A percentile compares a stretch with the other conserved stretches of the same genome.
Evolutionary conservation across 2,797 vertebrate genomes (phyloP).

Genomic region (Orientallactaga sibirica): DNA sequence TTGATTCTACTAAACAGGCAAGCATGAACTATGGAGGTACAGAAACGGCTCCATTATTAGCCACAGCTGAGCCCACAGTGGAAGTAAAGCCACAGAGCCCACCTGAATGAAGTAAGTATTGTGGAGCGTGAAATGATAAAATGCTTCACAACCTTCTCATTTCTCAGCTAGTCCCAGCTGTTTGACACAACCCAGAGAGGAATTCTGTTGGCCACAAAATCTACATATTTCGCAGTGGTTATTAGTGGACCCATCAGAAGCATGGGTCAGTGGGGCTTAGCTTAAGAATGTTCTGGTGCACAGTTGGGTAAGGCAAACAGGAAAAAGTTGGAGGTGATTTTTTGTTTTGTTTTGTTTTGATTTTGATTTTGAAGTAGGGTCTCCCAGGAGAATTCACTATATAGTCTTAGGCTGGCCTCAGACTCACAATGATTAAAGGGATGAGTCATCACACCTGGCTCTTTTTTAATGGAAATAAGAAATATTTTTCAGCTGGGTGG

Average conservation of each 20-base stretch:
- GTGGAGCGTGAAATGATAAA: constrained; percentile 1
- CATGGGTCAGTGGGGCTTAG: not conserved
- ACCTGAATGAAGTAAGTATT: constrained; percentile 44
- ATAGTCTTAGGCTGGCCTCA: too few relatives aligned
- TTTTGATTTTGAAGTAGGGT: not conserved
- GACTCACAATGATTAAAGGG: too few relatives aligned
- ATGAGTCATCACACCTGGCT: too few relatives aligned
- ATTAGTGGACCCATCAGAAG: not conserved
- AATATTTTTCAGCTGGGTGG: too few relatives aligned
- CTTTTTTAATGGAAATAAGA: too few relatives aligned
- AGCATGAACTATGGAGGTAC: constrained; percentile 75
- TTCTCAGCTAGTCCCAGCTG: not conserved
- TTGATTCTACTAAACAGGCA: constrained; percentile 78
- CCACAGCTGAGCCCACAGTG: constrained; percentile 65
- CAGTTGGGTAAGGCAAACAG: not conserved
- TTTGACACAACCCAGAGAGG: not conserved
- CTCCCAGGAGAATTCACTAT: too few relatives aligned
- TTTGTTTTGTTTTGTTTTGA: not conserved
- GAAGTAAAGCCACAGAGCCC: constrained; percentile 57
- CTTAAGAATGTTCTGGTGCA: not conserved
- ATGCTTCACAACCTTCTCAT: not conserved
- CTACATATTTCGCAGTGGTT: not conserved
- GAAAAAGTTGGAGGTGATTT: constrained; percentile 1
- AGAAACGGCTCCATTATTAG: constrained; percentile 80
- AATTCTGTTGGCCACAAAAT: not conserved